Evolutionary conservation across 1,140 invertebrate species (phyloP), one percentile per base, ranked within the genome.

Genomic region (Chymomyza costata): DNA sequence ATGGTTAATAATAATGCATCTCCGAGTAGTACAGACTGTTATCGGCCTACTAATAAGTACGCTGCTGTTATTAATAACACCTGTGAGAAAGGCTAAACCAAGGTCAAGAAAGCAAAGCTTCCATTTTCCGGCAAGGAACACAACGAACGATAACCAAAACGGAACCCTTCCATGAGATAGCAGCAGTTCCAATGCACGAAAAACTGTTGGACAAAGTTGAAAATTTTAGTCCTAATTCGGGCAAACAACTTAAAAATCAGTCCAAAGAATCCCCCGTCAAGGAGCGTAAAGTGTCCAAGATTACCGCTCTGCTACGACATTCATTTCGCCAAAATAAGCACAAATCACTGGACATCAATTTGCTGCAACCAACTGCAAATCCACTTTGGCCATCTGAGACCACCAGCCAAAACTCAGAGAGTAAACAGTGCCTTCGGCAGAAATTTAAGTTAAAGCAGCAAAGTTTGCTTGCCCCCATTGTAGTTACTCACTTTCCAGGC

Each of bases 251-350:
- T n/a, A 21, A 25, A 18, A 0, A 40, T 8, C 1, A 18, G 14
- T 1, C 60, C 25, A 74, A 81, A 65, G 61, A 81, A 31, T 67
- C 70, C 34, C 60, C 53, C 21, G 37, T 65, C 3, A 83, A 74
- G 39, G 49, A 61, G 11, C 55, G 47, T 16, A 83, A 84, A 37
- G 76, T 78, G 39, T 82, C 82, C 0, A 84, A 82, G 41, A 66
- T 84, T 19, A 82, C 82, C 1, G 82, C 82, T 32, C 56, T 78
- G 3, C 34, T 84, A 21, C 57, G 82, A 10, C 76, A 82, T 6
- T 84, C 82, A 13, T 84, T 84, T 49, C 68, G 82, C 8, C 76
- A 76, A 14, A 64, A 62, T 5, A 76, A 82, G 13, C 82, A 82
- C 17, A 71, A 78, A 28, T 83, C 82, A 3, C 44, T 84, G 21